A percentile compares a stretch with the other conserved stretches of the same genome.
These are phyloP conservation scores for Ormyrus labotus DNA, from an alignment of 2,888 invertebrate genomes.

Conservation along the genomic window DNA sequence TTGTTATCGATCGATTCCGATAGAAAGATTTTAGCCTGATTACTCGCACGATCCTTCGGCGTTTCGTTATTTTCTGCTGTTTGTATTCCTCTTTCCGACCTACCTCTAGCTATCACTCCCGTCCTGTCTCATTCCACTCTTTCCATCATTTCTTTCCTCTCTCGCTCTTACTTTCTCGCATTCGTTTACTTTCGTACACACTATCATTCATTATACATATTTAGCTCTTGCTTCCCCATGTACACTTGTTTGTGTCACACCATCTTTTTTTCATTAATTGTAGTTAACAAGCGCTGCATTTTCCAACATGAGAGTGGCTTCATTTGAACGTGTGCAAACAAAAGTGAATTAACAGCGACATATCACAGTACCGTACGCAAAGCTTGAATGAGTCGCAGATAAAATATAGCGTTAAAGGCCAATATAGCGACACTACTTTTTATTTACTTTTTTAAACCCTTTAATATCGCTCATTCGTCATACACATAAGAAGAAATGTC, in stretches of 20 bases:
- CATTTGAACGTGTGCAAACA: conserved; percentile 65
- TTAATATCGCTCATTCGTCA: conserved; percentile 46
- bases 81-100: background rate
- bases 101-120: background rate
- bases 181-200: conserved; percentile 25
- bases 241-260: conserved; percentile 46
- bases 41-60: conserved; percentile 51
- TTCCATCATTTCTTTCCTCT: conserved; percentile 21
- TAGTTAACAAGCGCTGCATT: conserved; percentile 60
- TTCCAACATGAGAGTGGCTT: conserved; percentile 63
- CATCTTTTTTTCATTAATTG: conserved; percentile 50
- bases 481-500: conserved; percentile 46
- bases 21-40: conserved; percentile 40
- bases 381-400: conserved; percentile 72
- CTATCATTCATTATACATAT: no score
- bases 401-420: conserved; percentile 70
- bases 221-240: background rate
- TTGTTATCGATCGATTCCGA: conserved; percentile 34
- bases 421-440: conserved; percentile 69
- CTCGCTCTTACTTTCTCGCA: conserved; percentile 5
- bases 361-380: conserved; percentile 73
- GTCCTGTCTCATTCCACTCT: conserved; percentile 15
- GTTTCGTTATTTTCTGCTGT: conserved; percentile 12
- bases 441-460: conserved; percentile 51
- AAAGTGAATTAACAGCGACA: conserved; percentile 70